Percentiles rank a stretch among this genome's conserved stretches.
Conservation (phyloP, 2,797 vertebrate genomes). For the Prionace glauca region DNA sequence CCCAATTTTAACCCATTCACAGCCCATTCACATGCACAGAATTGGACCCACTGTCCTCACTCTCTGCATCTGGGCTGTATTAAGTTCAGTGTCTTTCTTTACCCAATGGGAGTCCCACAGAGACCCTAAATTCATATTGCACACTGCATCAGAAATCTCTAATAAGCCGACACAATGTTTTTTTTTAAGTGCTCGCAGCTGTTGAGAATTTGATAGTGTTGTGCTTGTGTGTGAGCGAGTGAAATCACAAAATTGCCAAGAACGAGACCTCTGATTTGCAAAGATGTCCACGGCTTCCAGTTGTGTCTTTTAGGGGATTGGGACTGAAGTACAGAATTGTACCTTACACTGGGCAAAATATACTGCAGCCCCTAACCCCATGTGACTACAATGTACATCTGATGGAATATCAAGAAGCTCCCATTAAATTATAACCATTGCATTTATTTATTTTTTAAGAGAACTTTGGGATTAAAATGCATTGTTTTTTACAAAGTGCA, state of each 20-base stretch:
- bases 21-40: not conserved
- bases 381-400: not conserved
- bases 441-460: not conserved
- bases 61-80: not conserved
- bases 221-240: not conserved
- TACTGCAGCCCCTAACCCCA: not conserved
- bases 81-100: not conserved
- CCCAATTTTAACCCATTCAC: not conserved
- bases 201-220: conserved; percentile 19
- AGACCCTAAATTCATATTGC: not conserved
- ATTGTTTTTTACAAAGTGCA: not conserved
- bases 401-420: not conserved
- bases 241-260: not conserved
- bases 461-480: not conserved
- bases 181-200: conserved; percentile 15
- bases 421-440: not conserved
- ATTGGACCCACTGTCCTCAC: not conserved
- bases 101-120: not conserved
- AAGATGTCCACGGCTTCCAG: not conserved
- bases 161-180: conserved; percentile 17
- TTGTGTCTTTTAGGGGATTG: not conserved
- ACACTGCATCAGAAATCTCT: not conserved
- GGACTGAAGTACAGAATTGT: not conserved
- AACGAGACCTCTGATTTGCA: not conserved
- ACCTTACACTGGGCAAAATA: not conserved